phyloP scores from a whole-genome alignment of 2,797 vertebrate genomes.

The Ataeniobius toweri region DNA sequence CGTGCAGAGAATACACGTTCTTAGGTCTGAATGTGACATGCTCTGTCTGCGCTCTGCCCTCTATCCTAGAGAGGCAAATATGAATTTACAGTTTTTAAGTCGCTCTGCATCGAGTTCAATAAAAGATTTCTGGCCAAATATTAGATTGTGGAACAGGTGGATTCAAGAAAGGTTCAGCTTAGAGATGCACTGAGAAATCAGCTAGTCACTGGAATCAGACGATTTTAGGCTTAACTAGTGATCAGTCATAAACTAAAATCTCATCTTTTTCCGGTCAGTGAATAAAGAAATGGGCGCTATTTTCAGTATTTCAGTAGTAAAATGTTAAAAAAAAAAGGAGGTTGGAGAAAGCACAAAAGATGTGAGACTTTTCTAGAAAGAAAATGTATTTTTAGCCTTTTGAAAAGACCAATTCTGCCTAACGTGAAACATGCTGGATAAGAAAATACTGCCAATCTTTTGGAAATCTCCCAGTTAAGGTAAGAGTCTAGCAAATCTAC shows the following conservation, averaged over 20 bases:
- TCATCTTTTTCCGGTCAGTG: no score
- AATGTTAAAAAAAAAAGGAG: neutral
- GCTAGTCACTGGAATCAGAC: no score
- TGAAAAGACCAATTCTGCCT: neutral
- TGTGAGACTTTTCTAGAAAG: neutral
- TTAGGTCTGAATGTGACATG: neutral
- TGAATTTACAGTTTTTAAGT: neutral
- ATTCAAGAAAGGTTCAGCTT: neutral
- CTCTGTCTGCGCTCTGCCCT: neutral
- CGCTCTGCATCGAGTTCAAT: neutral
- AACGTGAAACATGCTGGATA: neutral
- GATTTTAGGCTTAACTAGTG: no score
- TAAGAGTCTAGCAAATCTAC: neutral
- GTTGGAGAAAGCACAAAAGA: neutral
- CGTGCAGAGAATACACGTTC: conserved; percentile 1
- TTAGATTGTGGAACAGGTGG: neutral
- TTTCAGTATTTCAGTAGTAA: no score
- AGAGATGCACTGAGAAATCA: neutral
- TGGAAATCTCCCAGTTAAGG: no score
- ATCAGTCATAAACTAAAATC: no score
- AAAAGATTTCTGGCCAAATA: no score
- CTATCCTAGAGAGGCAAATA: neutral
- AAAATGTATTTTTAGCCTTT: neutral
- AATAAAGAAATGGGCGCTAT: no score
- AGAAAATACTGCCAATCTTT: no score